phyloP scores from a whole-genome alignment of 2,797 vertebrate species.

The Psittacula echo region DNA sequence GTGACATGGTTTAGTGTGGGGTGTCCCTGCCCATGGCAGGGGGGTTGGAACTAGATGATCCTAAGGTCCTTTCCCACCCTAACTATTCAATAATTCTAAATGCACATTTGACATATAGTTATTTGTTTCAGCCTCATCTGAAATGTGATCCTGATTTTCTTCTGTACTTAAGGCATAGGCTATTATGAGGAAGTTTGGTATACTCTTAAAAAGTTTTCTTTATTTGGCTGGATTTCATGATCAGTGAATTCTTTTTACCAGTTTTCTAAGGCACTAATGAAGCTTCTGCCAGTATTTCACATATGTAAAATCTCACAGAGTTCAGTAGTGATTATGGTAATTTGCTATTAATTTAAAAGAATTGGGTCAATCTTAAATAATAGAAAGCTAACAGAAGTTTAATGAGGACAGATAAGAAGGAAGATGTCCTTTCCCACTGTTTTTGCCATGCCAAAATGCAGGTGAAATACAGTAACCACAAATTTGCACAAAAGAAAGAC shows the following conservation, averaged over 20 bases:
- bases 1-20: no score
- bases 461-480: background rate
- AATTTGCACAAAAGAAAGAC: background rate
- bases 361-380: background rate
- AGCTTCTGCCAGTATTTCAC: background rate
- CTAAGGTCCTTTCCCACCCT: no score
- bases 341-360: background rate
- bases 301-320: background rate
- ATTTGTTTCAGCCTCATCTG: background rate
- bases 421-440: background rate
- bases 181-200: background rate
- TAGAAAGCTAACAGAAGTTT: background rate
- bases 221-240: background rate
- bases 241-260: background rate
- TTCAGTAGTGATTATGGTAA: background rate
- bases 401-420: background rate
- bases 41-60: no score
- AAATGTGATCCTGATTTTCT: background rate
- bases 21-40: no score
- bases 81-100: background rate
- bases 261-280: background rate
- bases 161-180: background rate
- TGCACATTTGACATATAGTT: background rate
- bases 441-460: background rate
- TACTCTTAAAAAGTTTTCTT: background rate